These are phyloP conservation scores for Sinosuthora webbiana DNA, from an alignment of 2,113 vertebrate species.

Conservation along the genomic window DNA sequence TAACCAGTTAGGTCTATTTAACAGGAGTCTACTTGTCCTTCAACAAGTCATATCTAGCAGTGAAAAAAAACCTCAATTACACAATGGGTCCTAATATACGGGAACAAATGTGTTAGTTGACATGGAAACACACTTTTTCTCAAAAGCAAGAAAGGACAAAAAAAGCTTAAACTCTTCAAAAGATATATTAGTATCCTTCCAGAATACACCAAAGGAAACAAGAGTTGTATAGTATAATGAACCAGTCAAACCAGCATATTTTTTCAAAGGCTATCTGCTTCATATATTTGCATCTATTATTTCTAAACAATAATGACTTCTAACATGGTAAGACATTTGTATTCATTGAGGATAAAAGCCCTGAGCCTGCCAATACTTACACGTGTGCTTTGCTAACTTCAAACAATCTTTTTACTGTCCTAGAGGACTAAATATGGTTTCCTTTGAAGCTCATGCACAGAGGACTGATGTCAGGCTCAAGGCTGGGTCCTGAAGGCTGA, in stretches of 20 bases:
- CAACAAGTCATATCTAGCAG: not conserved
- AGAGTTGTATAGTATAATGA: not conserved
- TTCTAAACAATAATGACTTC: conserved; percentile 52
- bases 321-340: conserved; percentile 35
- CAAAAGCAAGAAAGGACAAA: not conserved
- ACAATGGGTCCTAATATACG: not conserved
- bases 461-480: conserved; percentile 32
- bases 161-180: conserved; percentile 18
- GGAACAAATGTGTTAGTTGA: conserved; percentile 18
- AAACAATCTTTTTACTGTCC: conserved; percentile 51
- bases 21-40: not conserved
- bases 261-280: conserved; percentile 45
- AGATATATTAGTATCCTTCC: conserved; percentile 3
- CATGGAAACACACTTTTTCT: conserved; percentile 17
- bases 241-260: not conserved
- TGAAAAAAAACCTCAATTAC: conserved; percentile 2
- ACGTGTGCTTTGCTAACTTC: conserved; percentile 36
- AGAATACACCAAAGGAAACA: conserved; percentile 21
- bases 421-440: conserved; percentile 50
- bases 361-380: conserved; percentile 36
- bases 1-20: not conserved
- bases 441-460: conserved; percentile 40
- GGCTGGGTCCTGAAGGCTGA: conserved; percentile 35
- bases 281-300: conserved; percentile 40
- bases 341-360: conserved; percentile 54